Conservation (phyloP, 2,888 invertebrate genomes). For the Tetragnatha montana region DNA sequence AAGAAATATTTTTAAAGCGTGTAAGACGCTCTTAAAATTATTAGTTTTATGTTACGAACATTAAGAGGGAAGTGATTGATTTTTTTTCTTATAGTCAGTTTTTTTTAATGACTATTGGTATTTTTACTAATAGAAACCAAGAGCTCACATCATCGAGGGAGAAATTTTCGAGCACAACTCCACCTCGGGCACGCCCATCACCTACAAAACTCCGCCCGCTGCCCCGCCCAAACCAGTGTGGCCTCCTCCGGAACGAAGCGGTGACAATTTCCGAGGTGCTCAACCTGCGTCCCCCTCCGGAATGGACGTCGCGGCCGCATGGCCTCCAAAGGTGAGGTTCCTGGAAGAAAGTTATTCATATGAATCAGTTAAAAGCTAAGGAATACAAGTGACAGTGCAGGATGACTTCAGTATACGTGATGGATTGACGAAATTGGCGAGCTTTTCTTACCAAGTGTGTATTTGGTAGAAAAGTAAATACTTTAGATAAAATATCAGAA, state of each 20-base stretch:
- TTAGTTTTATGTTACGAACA: too few relatives aligned
- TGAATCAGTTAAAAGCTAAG: not conserved
- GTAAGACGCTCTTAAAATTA: too few relatives aligned
- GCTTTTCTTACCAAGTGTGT: too few relatives aligned
- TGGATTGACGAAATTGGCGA: too few relatives aligned
- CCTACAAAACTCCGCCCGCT: constrained; percentile 62
- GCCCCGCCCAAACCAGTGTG: constrained; percentile 54
- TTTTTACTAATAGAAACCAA: constrained; percentile 19
- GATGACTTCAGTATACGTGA: too few relatives aligned
- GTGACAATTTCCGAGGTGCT: constrained; percentile 16
- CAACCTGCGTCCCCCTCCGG: constrained; percentile 31
- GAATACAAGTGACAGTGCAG: too few relatives aligned
- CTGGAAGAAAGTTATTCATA: not conserved
- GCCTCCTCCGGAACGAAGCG: constrained; percentile 44
- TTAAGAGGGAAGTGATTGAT: too few relatives aligned
- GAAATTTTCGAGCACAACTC: constrained; percentile 64
- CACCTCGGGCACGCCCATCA: constrained; percentile 63
- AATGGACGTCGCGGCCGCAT: constrained; percentile 33
- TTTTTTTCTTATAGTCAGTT: too few relatives aligned
- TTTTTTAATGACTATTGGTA: too few relatives aligned
- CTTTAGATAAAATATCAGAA: too few relatives aligned
- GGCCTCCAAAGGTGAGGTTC: constrained; percentile 67
- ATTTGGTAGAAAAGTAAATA: too few relatives aligned
- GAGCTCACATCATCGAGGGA: constrained; percentile 62
- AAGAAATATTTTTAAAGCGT: too few relatives aligned